Base-by-base conservation (phyloP, 2,888 invertebrate species). In the Drepana falcataria region DNA sequence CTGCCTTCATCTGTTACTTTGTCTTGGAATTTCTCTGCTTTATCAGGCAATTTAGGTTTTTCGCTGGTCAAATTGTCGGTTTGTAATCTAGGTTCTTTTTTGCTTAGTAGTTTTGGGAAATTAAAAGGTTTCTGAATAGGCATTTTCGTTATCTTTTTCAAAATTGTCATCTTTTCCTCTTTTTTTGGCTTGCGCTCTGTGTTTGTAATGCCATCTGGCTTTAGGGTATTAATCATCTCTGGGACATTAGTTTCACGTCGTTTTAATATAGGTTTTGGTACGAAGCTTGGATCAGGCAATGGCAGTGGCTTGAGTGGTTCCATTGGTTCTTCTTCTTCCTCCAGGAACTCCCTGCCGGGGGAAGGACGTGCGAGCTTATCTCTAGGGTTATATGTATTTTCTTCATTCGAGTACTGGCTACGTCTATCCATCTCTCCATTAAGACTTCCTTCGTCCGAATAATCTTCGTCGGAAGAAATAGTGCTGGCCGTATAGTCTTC, bases 201-300 rank as follows among this genome's bases (percentile, higher is more conserved):
- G 63, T 75, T 67, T 55, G 61, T 51, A 60, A 79, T 73, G 59
- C 78, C 68, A 60, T 74, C 68, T 40, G 59, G 48, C 62, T 77
- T 55, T 51, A 59, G 51, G 48, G 57, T 58, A 35, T 59, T 59
- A 54, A 71, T 61, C 21, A 58, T 48, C 56, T 73, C 76, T 35
- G 68, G 71, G 4, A 79, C 64, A 49, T 90, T 9, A 9, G 76
- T 68, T 61, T 92, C 92, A 56, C 92, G 88, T 55, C 93, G 92
- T 74, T 96, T 96, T 9, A 96, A 75, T 66, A 96, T 96, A 0
- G 96, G 96, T 76, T 96, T 96, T 0, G 96, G 96, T 41, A 95
- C 83, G 70, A 95, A 94, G 77, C 94, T 94, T 0, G 95, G 94
- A 77, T 94, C 94, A 0, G 94, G 93, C 49, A 94, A 81, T n/a